Conservation (phyloP, 2,113 vertebrate genomes). For the Elachura formosa region DNA sequence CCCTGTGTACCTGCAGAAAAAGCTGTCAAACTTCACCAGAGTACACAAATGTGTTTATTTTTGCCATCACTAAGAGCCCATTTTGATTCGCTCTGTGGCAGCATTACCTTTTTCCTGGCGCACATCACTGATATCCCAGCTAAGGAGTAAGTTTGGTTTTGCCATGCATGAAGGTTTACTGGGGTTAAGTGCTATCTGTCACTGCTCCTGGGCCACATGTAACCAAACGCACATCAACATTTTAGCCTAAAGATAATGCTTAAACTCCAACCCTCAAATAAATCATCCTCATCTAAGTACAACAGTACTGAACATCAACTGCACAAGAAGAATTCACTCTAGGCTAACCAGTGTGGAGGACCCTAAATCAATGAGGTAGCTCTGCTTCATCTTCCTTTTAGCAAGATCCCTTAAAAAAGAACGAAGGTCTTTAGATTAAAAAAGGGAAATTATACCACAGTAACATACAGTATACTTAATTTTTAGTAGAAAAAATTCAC, state of each 20-base stretch:
- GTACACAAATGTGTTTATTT: neutral
- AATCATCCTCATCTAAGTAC: neutral
- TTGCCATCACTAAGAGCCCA: neutral
- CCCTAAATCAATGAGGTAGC: neutral
- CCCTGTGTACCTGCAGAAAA: neutral
- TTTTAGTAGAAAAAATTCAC: neutral
- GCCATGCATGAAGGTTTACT: neutral
- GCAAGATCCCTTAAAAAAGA: neutral
- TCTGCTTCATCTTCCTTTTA: neutral
- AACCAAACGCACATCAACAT: neutral
- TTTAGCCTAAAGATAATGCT: neutral
- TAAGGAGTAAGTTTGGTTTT: neutral
- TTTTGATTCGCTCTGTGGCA: neutral
- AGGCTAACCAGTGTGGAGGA: neutral
- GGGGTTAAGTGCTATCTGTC: neutral
- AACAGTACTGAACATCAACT: neutral
- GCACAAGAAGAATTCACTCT: neutral
- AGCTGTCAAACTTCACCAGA: neutral
- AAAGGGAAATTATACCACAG: neutral
- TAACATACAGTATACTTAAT: neutral
- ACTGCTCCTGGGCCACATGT: neutral
- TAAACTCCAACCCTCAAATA: neutral
- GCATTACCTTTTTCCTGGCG: neutral
- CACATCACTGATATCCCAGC: neutral
- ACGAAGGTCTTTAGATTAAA: neutral